Conservation (phyloP, 1,140 invertebrate species). For the Bursaphelenchus mucronatus region DNA sequence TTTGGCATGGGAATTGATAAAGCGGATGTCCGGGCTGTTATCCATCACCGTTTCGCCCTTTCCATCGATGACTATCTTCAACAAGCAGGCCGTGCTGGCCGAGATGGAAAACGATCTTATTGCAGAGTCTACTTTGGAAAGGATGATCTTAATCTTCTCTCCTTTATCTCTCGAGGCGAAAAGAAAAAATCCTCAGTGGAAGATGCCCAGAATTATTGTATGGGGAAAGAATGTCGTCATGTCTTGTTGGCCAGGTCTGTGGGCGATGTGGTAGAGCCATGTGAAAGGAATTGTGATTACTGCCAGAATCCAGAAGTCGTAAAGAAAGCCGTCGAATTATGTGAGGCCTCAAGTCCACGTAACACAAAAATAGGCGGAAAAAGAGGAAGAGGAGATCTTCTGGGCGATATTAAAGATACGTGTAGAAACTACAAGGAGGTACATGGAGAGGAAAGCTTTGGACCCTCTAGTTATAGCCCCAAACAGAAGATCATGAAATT, state of each 20-base stretch:
- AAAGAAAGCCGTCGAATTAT: not conserved
- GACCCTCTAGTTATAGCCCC: not conserved
- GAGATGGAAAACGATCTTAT: conserved; percentile 32
- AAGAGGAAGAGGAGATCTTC: not conserved
- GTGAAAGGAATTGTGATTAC: conserved; percentile 25
- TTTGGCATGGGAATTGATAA: conserved; percentile 77
- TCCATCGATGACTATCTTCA: conserved; percentile 18
- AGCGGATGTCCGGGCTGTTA: conserved; percentile 66
- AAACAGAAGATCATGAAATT: conserved; percentile 3
- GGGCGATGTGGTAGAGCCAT: conserved; percentile 32
- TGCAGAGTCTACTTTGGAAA: conserved; percentile 38
- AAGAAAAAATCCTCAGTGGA: conserved; percentile 14
- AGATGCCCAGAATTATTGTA: conserved; percentile 31
- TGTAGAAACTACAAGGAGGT: not conserved
- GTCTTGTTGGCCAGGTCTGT: conserved; percentile 29
- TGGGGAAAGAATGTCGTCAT: conserved; percentile 29
- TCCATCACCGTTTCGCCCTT: conserved; percentile 13
- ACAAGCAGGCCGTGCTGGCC: conserved; percentile 27
- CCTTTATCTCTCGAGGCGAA: conserved; percentile 27
- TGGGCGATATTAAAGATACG: not conserved
- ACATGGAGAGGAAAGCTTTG: not conserved
- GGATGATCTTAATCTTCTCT: conserved; percentile 45
- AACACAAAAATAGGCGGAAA: not conserved
- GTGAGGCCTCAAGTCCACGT: not conserved
- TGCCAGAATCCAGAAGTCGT: conserved; percentile 32